These are phyloP conservation scores for Xestia c-nigrum DNA, from an alignment of 2,888 invertebrate species.

Conservation along the genomic window DNA sequence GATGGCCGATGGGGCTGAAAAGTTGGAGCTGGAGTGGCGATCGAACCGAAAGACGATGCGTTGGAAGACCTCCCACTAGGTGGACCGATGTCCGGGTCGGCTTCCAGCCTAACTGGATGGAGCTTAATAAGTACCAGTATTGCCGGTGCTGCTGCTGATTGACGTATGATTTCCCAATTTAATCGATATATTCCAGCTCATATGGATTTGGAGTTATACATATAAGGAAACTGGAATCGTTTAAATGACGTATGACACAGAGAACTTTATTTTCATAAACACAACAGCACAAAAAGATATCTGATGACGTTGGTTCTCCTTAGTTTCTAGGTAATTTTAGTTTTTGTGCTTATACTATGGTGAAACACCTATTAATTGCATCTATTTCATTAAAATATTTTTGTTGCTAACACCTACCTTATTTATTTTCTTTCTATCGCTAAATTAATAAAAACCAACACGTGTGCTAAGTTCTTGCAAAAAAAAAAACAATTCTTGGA, in stretches of 20 bases:
- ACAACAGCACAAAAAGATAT: slow-evolving; percentile 3
- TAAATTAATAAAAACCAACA: not conserved
- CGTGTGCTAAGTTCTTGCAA: not conserved
- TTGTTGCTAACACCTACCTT: not conserved
- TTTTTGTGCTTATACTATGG: no score
- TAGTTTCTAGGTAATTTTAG: not conserved
- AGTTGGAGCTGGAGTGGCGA: no score
- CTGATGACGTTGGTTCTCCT: slow-evolving; percentile 4
- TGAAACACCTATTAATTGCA: not conserved
- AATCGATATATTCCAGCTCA: not conserved
- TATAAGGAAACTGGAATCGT: not conserved
- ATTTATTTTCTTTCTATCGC: not conserved
- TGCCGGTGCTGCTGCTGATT: not conserved
- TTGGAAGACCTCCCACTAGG: no score
- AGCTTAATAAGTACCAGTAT: no score
- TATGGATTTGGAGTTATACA: slow-evolving; percentile 9
- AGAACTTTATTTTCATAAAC: not conserved
- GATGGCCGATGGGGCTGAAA: no score
- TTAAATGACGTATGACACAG: slow-evolving; percentile 19
- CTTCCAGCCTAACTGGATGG: no score
- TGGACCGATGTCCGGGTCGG: no score
- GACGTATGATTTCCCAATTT: slow-evolving; percentile 18
- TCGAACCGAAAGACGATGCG: no score
- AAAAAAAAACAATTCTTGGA: slow-evolving; percentile 15
- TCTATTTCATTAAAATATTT: not conserved